Conservation (phyloP, 2,113 vertebrate genomes). For the Fregetta grallaria region DNA sequence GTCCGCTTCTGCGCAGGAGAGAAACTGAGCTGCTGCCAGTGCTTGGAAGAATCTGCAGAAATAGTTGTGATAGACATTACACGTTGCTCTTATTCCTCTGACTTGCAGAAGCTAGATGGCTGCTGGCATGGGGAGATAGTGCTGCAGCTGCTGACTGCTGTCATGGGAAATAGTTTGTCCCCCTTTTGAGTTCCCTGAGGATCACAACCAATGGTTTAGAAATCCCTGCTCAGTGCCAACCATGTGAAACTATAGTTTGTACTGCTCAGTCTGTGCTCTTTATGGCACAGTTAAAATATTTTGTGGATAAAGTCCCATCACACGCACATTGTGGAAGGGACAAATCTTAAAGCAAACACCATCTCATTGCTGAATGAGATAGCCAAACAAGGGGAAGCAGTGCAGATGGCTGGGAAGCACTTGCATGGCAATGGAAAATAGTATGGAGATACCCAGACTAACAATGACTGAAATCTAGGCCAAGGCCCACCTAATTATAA, state of each 20-base stretch:
- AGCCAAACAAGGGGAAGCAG: not conserved
- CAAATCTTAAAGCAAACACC: not conserved
- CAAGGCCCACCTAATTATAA: slow-evolving; percentile 11
- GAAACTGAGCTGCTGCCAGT: not conserved
- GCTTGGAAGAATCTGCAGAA: not conserved
- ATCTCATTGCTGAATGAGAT: not conserved
- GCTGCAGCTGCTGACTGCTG: not conserved
- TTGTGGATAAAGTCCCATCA: not conserved
- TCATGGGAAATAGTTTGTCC: not conserved
- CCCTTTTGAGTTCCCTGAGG: not conserved
- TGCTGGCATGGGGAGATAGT: not conserved
- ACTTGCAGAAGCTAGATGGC: not conserved
- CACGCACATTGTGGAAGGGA: not conserved
- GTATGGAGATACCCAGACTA: not conserved
- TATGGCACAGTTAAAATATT: not conserved
- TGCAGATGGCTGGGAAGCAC: not conserved
- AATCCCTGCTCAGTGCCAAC: not conserved
- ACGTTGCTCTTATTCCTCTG: not conserved
- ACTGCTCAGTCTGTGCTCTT: not conserved
- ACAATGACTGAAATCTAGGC: slow-evolving; percentile 15
- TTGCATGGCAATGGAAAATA: not conserved
- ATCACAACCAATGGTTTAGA: not conserved
- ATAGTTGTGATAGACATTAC: not conserved
- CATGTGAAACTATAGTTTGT: not conserved
- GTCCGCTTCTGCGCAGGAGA: not conserved